Evolutionary conservation across 2,113 vertebrate species (phyloP).

Genomic region (Cepphus grylle): DNA sequence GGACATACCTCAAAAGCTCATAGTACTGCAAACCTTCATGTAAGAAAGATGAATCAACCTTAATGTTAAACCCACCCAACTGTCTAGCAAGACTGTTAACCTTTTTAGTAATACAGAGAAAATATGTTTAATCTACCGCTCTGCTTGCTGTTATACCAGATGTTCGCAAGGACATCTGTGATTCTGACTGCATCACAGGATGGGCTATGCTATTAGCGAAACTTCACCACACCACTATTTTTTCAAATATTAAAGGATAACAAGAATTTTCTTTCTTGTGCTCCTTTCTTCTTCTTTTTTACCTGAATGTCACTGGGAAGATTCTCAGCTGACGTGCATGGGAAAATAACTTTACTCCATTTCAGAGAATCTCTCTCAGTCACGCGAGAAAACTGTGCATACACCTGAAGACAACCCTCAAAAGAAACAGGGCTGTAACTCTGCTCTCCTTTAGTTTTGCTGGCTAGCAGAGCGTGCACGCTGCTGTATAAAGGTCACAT

Average conservation of each 20-base stretch:
- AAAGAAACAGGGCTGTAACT: not conserved
- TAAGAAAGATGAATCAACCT: not conserved
- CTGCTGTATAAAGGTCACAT: not conserved
- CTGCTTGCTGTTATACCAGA: not conserved
- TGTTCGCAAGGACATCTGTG: not conserved
- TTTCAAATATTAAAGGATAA: not conserved
- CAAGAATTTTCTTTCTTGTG: not conserved
- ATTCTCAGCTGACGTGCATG: not conserved
- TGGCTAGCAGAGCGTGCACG: not conserved
- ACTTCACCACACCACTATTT: not conserved
- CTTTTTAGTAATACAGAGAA: not conserved
- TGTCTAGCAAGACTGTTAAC: not conserved
- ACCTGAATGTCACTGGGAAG: not conserved
- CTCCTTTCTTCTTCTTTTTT: not conserved
- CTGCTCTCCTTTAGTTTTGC: not conserved
- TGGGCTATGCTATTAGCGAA: rapidly evolving
- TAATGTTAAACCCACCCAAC: not conserved
- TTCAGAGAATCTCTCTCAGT: not conserved
- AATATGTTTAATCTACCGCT: not conserved
- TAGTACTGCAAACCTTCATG: not conserved
- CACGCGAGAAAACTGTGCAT: rapidly evolving
- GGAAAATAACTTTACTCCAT: not conserved
- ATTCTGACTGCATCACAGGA: not conserved
- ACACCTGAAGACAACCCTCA: not conserved
- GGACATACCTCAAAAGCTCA: not conserved